Conservation (phyloP, 2,888 invertebrate species). For the Penaeus monodon region DNA sequence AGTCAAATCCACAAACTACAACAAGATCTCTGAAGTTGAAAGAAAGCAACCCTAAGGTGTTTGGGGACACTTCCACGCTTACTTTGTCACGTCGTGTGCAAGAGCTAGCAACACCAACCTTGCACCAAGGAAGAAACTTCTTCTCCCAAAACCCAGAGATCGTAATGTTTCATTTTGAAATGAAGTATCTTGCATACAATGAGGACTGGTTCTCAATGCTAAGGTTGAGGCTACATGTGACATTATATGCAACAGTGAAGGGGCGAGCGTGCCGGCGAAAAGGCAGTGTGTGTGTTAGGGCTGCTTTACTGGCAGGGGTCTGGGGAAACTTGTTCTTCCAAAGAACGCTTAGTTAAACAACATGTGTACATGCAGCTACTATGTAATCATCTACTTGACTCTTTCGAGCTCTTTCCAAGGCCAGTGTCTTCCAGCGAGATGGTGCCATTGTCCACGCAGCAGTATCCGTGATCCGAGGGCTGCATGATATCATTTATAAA, state of each 20-base stretch:
- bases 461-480: background rate
- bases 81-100: no score
- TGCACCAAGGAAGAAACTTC: background rate
- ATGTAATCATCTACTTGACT: background rate
- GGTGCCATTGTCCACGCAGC: background rate
- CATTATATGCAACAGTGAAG: background rate
- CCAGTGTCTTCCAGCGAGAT: background rate
- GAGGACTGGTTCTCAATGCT: background rate
- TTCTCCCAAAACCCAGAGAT: background rate
- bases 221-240: background rate
- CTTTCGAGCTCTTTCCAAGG: background rate
- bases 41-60: no score
- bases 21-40: no score
- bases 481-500: background rate
- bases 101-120: no score
- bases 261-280: background rate
- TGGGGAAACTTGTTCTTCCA: background rate
- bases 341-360: background rate
- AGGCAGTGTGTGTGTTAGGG: no score
- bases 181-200: background rate
- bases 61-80: no score
- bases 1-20: no score
- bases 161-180: constrained; percentile 3
- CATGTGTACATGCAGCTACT: background rate
- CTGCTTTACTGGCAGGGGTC: background rate